These are phyloP conservation scores for Heliconius hewitsoni DNA, from an alignment of 1,140 invertebrate species.

Conservation along the genomic window DNA sequence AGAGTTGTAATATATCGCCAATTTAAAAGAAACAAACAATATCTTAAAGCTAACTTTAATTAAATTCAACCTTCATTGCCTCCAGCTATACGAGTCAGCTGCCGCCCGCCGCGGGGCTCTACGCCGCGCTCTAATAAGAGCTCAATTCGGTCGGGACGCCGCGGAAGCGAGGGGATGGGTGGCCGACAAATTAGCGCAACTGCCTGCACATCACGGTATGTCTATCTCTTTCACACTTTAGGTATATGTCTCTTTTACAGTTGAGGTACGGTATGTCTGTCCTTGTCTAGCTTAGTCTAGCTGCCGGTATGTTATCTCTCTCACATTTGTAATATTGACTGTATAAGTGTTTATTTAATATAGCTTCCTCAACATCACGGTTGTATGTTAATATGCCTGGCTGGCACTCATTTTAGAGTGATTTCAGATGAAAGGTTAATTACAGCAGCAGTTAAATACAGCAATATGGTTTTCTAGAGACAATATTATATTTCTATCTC, in stretches of 20 bases:
- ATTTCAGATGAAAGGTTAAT: neutral
- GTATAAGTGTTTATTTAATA: no score
- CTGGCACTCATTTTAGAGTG: neutral
- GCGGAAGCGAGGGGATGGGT: slow-evolving; percentile 95
- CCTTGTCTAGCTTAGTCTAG: neutral
- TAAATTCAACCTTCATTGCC: neutral
- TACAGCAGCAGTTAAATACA: no score
- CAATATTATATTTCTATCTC: neutral
- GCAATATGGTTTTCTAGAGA: no score
- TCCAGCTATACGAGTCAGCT: slow-evolving; percentile 84
- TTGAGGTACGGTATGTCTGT: neutral
- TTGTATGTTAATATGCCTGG: no score
- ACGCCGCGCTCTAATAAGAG: slow-evolving; percentile 91
- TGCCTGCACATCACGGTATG: slow-evolving; percentile 84
- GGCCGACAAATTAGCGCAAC: slow-evolving; percentile 94
- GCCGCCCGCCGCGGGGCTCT: slow-evolving; percentile 84
- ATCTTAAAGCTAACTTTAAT: no score
- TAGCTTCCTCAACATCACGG: neutral
- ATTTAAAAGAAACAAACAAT: no score
- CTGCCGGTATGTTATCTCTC: neutral
- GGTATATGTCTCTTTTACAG: neutral
- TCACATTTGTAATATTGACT: neutral
- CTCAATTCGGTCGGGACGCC: slow-evolving; percentile 95
- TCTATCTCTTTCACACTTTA: neutral
- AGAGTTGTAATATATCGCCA: no score